A percentile compares a stretch with the other conserved stretches of the same genome.
phyloP scores from a whole-genome alignment of 2,797 vertebrate species.

The Manis crassicaudata region DNA sequence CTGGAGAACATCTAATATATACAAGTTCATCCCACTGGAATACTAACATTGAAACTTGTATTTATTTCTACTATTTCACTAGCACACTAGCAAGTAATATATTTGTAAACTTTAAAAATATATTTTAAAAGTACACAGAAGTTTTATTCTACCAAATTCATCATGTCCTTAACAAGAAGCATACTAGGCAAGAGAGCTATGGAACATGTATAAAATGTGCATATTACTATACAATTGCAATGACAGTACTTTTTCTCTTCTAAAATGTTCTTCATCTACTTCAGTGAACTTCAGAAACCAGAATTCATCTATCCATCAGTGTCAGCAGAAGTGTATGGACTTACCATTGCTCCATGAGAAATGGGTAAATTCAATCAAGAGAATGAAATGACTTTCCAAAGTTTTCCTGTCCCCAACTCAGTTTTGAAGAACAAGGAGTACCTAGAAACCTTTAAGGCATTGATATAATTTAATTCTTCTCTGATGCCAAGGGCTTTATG shows the following conservation, averaged over 20 bases:
- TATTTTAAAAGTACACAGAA: constrained; percentile 4
- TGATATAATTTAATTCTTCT: constrained; percentile 65
- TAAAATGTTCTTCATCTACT: constrained; percentile 6
- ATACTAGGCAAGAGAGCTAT: neutral
- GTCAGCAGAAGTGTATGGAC: neutral
- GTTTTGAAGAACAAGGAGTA: constrained; percentile 32
- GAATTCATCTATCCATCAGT: neutral
- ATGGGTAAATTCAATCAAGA: constrained; percentile 31
- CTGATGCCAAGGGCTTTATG: constrained; percentile 26
- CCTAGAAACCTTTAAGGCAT: constrained; percentile 44
- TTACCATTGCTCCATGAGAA: neutral
- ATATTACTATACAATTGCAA: neutral
- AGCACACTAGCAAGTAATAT: neutral
- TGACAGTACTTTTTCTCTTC: neutral
- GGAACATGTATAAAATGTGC: neutral
- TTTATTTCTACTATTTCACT: neutral
- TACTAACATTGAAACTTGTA: neutral
- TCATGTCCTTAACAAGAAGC: constrained; percentile 18
- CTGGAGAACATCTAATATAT: neutral
- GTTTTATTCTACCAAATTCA: neutral
- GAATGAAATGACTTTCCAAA: constrained; percentile 28
- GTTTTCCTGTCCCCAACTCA: constrained; percentile 42
- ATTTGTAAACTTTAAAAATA: constrained; percentile 13
- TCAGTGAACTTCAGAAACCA: constrained; percentile 46
- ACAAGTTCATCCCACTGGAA: neutral